Conservation (phyloP, 2,113 vertebrate genomes). For the Cyanoliseus patagonus region DNA sequence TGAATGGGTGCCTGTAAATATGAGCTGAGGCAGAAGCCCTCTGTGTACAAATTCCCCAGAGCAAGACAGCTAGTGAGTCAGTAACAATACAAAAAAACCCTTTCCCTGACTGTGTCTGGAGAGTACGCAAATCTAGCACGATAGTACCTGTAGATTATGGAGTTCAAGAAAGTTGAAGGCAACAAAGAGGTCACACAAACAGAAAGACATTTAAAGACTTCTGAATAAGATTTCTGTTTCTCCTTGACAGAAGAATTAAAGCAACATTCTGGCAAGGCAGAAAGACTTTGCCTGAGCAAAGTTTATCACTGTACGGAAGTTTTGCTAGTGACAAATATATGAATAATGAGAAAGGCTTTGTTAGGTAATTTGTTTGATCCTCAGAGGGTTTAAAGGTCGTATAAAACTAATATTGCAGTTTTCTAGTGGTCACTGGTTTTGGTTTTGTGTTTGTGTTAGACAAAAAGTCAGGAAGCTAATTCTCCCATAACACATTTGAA, state of each 20-base stretch:
- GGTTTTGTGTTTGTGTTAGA: neutral
- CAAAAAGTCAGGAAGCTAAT: neutral
- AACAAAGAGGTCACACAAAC: neutral
- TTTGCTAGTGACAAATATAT: neutral
- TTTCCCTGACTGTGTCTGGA: neutral
- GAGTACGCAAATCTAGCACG: neutral
- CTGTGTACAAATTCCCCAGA: accelerated
- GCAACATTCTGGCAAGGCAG: neutral
- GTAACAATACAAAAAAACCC: neutral
- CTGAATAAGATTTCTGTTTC: neutral
- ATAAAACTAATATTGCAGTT: neutral
- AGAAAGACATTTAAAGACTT: neutral
- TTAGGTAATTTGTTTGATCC: neutral
- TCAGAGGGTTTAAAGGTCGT: neutral
- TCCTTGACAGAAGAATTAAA: neutral
- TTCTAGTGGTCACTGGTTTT: neutral
- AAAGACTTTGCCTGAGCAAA: neutral
- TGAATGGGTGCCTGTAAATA: neutral
- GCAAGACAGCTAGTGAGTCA: neutral
- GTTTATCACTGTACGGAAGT: neutral
- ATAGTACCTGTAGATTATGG: neutral
- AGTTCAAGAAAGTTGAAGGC: neutral
- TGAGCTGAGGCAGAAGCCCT: neutral
- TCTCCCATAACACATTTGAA: neutral
- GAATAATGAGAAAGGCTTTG: neutral